Percentiles rank a stretch among this genome's conserved stretches.
Evolutionary conservation across 2,888 invertebrate species (phyloP).

Genomic region (Catocala fraxini): DNA sequence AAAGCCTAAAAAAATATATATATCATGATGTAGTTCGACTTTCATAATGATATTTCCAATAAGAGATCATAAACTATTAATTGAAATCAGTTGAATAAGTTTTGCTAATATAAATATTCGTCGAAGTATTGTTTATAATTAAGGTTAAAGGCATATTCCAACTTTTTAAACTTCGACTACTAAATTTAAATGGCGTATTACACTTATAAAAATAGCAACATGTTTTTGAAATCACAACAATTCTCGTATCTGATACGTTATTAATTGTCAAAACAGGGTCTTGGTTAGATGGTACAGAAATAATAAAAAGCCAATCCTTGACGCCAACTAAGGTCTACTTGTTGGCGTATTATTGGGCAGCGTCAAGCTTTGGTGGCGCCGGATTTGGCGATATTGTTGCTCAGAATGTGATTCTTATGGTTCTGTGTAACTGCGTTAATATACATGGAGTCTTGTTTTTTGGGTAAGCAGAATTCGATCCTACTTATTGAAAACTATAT

Average conservation of each 20-base stretch:
- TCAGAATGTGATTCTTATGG: slow-evolving; percentile 75
- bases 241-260: no score
- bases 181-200: no score
- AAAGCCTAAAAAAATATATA: not conserved
- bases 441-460: slow-evolving; percentile 83
- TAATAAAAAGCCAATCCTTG: slow-evolving; percentile 61
- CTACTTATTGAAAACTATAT: no score
- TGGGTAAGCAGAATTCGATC: slow-evolving; percentile 61
- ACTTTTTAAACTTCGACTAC: no score
- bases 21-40: not conserved
- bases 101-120: no score
- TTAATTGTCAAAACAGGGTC: slow-evolving; percentile 59
- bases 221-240: no score
- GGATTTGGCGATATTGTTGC: slow-evolving; percentile 84
- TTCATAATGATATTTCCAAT: not conserved
- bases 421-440: slow-evolving; percentile 75
- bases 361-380: slow-evolving; percentile 79
- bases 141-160: no score
- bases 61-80: no score
- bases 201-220: no score
- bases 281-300: slow-evolving; percentile 73
- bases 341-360: slow-evolving; percentile 82
- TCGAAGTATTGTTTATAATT: no score
- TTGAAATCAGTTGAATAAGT: no score
- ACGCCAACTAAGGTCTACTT: slow-evolving; percentile 75